These are phyloP conservation scores for Lanius collurio DNA, from an alignment of 2,113 vertebrate genomes.

Conservation along the genomic window DNA sequence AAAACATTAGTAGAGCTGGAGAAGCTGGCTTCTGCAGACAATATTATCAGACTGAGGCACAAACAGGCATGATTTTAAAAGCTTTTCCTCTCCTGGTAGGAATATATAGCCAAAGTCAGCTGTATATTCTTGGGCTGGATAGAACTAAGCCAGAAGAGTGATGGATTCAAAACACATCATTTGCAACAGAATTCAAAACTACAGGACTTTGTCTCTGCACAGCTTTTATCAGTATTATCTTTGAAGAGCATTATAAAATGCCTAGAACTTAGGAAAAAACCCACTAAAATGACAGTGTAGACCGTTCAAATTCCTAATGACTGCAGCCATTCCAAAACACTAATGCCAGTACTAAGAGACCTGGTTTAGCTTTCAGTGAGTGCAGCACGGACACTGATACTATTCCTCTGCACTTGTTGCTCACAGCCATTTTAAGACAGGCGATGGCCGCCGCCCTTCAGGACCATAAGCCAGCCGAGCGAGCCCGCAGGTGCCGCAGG, in stretches of 20 bases:
- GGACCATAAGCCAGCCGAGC: accelerated
- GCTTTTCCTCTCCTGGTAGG: not conserved
- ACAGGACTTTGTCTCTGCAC: not conserved
- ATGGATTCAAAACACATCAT: not conserved
- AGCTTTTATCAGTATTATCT: not conserved
- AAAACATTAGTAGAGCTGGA: not conserved
- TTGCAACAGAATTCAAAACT: not conserved
- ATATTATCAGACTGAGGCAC: not conserved
- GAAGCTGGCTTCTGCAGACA: not conserved
- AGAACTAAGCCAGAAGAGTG: not conserved
- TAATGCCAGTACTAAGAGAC: not conserved
- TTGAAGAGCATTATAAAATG: not conserved
- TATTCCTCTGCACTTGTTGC: accelerated
- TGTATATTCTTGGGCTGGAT: not conserved
- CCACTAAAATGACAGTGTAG: not conserved
- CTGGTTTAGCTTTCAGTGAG: not conserved
- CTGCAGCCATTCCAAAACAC: not conserved
- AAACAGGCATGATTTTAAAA: not conserved
- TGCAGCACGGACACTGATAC: accelerated
- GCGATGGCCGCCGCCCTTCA: accelerated
- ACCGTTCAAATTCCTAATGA: not conserved
- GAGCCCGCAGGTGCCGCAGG: accelerated
- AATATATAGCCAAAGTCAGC: not conserved
- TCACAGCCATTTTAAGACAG: accelerated
- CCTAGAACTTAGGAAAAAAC: not conserved